Conservation (phyloP, 1,140 invertebrate genomes). For the Odontomachus brunneus region DNA sequence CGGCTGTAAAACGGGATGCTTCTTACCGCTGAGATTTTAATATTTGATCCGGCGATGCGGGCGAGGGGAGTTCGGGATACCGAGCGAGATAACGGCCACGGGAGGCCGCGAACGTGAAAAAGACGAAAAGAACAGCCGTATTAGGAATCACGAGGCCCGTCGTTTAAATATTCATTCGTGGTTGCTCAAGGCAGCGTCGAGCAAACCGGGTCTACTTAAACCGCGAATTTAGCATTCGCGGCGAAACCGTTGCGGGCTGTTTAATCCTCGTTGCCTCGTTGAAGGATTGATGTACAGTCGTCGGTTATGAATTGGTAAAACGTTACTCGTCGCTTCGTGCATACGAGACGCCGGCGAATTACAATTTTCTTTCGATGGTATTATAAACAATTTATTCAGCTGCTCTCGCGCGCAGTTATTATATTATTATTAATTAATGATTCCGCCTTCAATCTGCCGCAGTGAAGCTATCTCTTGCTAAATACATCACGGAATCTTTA, state of each 20-base stretch:
- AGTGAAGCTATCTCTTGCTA: no score
- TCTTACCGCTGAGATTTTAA: conserved; percentile 71
- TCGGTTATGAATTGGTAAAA: conserved; percentile 8
- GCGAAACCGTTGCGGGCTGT: neutral
- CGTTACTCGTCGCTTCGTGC: neutral
- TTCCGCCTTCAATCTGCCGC: no score
- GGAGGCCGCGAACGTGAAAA: conserved; percentile 38
- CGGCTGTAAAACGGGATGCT: conserved; percentile 59
- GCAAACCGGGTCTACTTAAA: conserved; percentile 57
- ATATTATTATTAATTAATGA: no score
- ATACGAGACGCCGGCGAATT: neutral
- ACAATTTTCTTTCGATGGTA: conserved; percentile 23
- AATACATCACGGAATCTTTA: no score
- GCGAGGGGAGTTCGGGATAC: conserved; percentile 23
- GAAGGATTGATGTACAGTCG: neutral
- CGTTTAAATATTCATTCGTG: conserved; percentile 72
- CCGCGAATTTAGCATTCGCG: conserved; percentile 19
- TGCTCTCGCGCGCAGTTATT: no score
- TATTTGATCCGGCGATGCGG: conserved; percentile 66
- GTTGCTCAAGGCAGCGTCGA: conserved; percentile 32
- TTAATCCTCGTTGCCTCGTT: conserved; percentile 3
- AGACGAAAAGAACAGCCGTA: conserved; percentile 27
- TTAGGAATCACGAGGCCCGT: conserved; percentile 64
- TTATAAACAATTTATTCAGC: neutral
- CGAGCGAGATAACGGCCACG: conserved; percentile 34